These are phyloP conservation scores for Sphaerophoria taeniata DNA, from an alignment of 2,888 invertebrate species.

Conservation along the genomic window DNA sequence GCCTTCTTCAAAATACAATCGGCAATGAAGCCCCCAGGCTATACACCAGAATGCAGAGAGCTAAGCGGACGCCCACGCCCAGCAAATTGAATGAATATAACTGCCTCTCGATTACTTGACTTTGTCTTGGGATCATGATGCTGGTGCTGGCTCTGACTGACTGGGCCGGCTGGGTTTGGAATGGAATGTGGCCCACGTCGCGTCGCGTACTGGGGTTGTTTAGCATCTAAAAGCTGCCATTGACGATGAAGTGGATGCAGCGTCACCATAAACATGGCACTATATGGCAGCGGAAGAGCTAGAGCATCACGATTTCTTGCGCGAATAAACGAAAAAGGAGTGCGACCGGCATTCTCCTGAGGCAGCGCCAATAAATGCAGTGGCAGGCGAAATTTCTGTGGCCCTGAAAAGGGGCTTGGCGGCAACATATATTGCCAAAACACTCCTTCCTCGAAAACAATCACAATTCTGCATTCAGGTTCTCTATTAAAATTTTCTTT, in stretches of 20 bases:
- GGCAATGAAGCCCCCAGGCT: conserved; percentile 71
- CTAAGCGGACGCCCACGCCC: conserved; percentile 72
- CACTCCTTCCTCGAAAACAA: conserved; percentile 44
- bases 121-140: conserved; percentile 21
- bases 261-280: conserved; percentile 70
- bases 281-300: conserved; percentile 31
- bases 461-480: conserved; percentile 43
- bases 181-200: conserved; percentile 71
- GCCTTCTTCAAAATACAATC: conserved; percentile 73
- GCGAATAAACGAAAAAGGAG: background rate
- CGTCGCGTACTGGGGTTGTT: conserved; percentile 32
- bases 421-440: conserved; percentile 8
- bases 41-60: conserved; percentile 50
- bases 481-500: conserved; percentile 33
- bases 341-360: conserved; percentile 16
- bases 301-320: conserved; percentile 46
- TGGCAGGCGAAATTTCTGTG: conserved; percentile 69
- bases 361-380: conserved; percentile 61
- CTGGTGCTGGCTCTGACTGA: background rate
- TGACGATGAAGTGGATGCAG: conserved; percentile 68
- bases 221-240: conserved; percentile 69
- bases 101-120: background rate
- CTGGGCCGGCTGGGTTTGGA: conserved; percentile 57
- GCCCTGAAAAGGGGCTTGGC: conserved; percentile 72
- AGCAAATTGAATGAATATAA: conserved; percentile 73